A percentile compares a stretch with the other conserved stretches of the same genome.
These are phyloP conservation scores for Micromussa lordhowensis DNA, from an alignment of 92 coral and sea anemone genomes.

Conservation along the genomic window DNA sequence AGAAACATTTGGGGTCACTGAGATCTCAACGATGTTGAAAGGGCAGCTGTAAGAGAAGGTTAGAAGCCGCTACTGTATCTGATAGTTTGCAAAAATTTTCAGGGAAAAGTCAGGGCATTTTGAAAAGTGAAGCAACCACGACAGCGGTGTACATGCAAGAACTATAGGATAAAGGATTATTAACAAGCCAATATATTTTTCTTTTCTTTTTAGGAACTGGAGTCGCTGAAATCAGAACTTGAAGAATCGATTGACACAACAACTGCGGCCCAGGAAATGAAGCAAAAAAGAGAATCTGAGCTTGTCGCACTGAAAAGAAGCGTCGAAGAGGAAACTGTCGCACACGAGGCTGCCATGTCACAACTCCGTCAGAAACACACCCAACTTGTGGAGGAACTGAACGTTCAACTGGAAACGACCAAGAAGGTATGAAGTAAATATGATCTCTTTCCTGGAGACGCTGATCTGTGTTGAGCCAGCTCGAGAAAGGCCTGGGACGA, in stretches of 20 bases:
- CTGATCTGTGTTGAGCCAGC: background rate
- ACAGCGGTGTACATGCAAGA: no score
- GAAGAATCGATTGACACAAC: slow-evolving; percentile 99
- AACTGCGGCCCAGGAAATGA: slow-evolving; percentile 85
- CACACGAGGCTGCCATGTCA: slow-evolving; percentile 95
- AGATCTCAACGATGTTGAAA: no score
- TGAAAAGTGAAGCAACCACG: no score
- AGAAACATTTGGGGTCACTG: no score
- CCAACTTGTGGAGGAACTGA: slow-evolving; percentile 86
- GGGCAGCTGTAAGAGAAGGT: no score
- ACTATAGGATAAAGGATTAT: background rate
- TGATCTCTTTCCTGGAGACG: background rate
- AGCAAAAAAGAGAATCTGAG: slow-evolving; percentile 87
- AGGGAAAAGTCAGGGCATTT: no score
- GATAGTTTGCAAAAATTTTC: no score
- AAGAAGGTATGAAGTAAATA: slow-evolving; percentile 74
- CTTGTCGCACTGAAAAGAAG: slow-evolving; percentile 86
- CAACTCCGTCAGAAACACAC: slow-evolving; percentile 93
- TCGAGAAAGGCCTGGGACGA: background rate
- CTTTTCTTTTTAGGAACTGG: slow-evolving; percentile 79
- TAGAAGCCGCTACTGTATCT: no score
- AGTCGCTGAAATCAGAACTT: slow-evolving; percentile 86
- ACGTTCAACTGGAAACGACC: slow-evolving; percentile 82
- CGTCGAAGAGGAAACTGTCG: slow-evolving; percentile 82
- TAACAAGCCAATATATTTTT: background rate